A percentile compares a stretch with the other conserved stretches of the same genome.
Conservation (phyloP, 1,140 invertebrate species). For the Mactra quadrangularis region DNA sequence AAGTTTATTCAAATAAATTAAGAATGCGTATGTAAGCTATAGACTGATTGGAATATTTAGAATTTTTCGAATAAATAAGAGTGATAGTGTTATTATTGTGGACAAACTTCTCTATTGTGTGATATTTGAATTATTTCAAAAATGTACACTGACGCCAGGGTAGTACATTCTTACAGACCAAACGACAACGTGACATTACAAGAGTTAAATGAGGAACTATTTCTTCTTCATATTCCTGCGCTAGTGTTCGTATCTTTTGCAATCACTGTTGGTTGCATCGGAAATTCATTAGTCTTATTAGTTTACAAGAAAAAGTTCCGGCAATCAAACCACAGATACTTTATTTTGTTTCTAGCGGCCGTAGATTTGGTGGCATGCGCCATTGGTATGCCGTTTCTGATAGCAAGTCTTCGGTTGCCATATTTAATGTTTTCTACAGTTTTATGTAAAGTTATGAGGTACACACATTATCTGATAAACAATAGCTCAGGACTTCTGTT, state of each 20-base stretch:
- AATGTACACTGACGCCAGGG: too few species aligned
- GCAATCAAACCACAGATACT: constrained; percentile 44
- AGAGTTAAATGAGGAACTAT: constrained; percentile 44
- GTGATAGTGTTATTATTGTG: too few species aligned
- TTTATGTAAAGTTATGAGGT: constrained; percentile 45
- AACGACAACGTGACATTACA: constrained; percentile 32
- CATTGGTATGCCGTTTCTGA: constrained; percentile 37
- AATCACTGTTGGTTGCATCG: constrained; percentile 41
- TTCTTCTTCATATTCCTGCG: constrained; percentile 40
- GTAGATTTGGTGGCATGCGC: constrained; percentile 42
- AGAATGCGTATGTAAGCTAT: too few species aligned
- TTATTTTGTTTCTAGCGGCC: constrained; percentile 51
- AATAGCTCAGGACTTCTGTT: constrained; percentile 50
- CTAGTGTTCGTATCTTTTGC: constrained; percentile 21
- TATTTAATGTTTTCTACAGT: constrained; percentile 48
- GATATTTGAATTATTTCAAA: too few species aligned
- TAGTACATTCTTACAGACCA: too few species aligned
- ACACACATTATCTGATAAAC: constrained; percentile 46
- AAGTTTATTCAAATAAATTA: too few species aligned
- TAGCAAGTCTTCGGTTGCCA: constrained; percentile 46
- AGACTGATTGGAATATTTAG: too few species aligned
- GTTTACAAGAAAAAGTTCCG: constrained; percentile 51
- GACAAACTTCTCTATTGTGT: too few species aligned
- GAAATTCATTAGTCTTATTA: constrained; percentile 37
- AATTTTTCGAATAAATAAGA: too few species aligned